Evolutionary conservation across 2,797 vertebrate species (phyloP), one percentile per base, ranked within the genome.

Genomic region (Steatocranus sp.): DNA sequence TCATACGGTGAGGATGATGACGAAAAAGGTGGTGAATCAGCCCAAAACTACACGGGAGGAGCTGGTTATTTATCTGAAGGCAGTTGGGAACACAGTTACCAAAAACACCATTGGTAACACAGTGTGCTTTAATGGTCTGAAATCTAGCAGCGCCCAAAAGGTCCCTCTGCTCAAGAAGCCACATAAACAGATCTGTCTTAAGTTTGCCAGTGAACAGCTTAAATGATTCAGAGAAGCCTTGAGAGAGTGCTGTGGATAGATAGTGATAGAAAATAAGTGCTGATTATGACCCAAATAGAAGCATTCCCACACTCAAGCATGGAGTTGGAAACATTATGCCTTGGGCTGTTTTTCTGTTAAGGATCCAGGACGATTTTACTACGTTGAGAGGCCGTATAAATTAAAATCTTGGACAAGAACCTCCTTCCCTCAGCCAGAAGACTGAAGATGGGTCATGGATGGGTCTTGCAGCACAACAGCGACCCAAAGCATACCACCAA

Each of bases 121-220:
- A 36, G 11, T 14, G 32, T 1, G 32, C 58, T 20, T 36, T 63
- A 36, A 36, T 36, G 18, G 18, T 2, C 32, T 63, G 58, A 63
- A 63, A 36, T 63, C 58, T 63, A 20, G 32, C 32, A 36, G 32
- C 1, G 0, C 58, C 7, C 58, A 36, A 36, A 36, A 38, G 0
- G 1, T 2, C 0, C 34, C n/a, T 20, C 34, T 38, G 58, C 58
- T 63, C n/a, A 63, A 38, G 58, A 38, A 63, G 32, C 18, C 58
- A 63, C 58, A 63, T 23, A 38, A 36, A 63, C 58, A 38, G 17
- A 5, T 9, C 30, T 14, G 41, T 14, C 41, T 43, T 43, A 43
- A 14, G 27, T 63, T 63, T 63, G 58, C 58, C 32, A 20, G 58
- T 63, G 58, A 61, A 38, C 58, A 63, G 7, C 11, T 63, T 63